These are phyloP conservation scores for Limonius californicus DNA, from an alignment of 1,140 invertebrate species.

Conservation along the genomic window DNA sequence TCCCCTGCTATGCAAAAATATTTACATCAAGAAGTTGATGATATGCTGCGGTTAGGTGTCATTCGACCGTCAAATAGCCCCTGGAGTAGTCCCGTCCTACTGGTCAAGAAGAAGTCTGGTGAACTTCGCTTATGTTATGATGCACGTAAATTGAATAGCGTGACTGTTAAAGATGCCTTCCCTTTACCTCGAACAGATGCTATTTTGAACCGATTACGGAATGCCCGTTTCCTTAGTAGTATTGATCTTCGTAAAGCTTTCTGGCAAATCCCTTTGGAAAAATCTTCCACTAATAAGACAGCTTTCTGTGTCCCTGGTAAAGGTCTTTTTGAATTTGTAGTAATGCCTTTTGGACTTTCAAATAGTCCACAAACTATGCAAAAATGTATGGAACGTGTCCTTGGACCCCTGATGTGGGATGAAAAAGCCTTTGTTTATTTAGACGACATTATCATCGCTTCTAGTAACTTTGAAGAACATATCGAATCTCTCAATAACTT, in stretches of 20 bases:
- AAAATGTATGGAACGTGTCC: constrained; percentile 31
- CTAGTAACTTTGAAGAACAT: constrained; percentile 36
- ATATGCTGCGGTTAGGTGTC: not conserved
- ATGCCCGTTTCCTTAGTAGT: constrained; percentile 34
- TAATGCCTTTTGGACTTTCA: constrained; percentile 35
- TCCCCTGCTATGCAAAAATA: constrained; percentile 24
- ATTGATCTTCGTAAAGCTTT: constrained; percentile 36
- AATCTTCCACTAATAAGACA: constrained; percentile 34
- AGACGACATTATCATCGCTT: constrained; percentile 39
- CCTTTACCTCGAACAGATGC: not conserved
- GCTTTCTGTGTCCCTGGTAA: constrained; percentile 36
- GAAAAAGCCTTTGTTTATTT: constrained; percentile 26
- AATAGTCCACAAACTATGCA: constrained; percentile 21
- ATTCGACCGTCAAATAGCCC: not conserved
- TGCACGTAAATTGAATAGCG: not conserved
- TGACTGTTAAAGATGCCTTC: not conserved
- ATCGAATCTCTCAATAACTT: constrained; percentile 27
- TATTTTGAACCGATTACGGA: constrained; percentile 31
- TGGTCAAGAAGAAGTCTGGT: not conserved
- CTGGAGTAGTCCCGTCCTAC: not conserved
- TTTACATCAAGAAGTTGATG: not conserved
- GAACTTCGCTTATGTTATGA: not conserved
- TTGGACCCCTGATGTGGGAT: constrained; percentile 24
- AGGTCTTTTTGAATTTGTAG: constrained; percentile 38
- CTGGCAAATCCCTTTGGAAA: constrained; percentile 38